These are phyloP conservation scores for Esox lucius DNA, from an alignment of 2,797 vertebrate genomes.

Conservation along the genomic window DNA sequence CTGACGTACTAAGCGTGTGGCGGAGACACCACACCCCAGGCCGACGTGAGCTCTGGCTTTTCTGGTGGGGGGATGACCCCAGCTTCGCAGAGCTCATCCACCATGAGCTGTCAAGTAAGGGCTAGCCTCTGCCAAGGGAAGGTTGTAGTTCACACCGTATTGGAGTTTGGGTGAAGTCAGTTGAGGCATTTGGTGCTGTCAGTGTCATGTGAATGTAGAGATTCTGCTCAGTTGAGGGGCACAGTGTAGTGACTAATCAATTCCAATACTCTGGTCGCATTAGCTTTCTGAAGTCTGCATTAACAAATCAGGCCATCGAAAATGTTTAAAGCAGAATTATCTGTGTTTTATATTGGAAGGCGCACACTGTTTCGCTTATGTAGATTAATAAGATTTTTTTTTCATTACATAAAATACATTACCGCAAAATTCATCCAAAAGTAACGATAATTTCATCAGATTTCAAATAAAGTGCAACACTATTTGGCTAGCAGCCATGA, in stretches of 20 bases:
- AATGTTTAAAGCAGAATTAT: not conserved
- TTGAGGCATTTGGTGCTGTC: not conserved
- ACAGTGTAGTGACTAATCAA: not conserved
- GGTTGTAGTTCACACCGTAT: not conserved
- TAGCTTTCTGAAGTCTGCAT: no score
- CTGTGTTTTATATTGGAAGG: no score
- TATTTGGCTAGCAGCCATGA: no score
- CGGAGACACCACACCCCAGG: conserved; percentile 93
- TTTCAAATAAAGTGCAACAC: no score
- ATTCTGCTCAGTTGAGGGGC: not conserved
- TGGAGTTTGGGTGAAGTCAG: not conserved
- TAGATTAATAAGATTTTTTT: no score
- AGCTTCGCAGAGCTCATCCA: conserved; percentile 97
- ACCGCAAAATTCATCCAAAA: no score
- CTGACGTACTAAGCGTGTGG: conserved; percentile 97
- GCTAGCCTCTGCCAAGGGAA: not conserved
- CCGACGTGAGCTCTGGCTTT: conserved; percentile 96
- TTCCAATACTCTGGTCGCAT: no score
- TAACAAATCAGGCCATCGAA: not conserved
- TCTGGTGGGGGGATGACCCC: conserved; percentile 99
- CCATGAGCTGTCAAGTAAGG: conserved; percentile 93
- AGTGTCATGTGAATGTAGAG: not conserved
- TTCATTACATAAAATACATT: no score
- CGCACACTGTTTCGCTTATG: no score
- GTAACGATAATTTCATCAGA: no score